Conservation (phyloP, 2,888 invertebrate genomes). For the Xylophagus ater region DNA sequence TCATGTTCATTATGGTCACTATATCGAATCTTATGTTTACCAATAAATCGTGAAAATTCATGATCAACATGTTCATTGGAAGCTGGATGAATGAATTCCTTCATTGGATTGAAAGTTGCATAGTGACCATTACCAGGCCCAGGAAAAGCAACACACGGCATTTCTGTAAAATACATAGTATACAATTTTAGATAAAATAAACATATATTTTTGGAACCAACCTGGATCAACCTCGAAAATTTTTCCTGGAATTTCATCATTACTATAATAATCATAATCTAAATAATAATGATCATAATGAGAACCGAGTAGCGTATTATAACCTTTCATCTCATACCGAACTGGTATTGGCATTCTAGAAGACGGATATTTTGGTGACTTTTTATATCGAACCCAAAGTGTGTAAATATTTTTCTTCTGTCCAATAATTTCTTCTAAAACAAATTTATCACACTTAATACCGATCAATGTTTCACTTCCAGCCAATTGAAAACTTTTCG, state of each 20-base stretch:
- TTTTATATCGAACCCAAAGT: slow-evolving; percentile 72
- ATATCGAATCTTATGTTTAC: slow-evolving; percentile 61
- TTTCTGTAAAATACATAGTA: slow-evolving; percentile 43
- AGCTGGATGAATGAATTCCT: slow-evolving; percentile 69
- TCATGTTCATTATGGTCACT: slow-evolving; percentile 51
- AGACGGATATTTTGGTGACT: slow-evolving; percentile 40
- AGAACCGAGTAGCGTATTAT: slow-evolving; percentile 81
- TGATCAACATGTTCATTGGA: slow-evolving; percentile 57
- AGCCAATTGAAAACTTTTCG: slow-evolving; percentile 56
- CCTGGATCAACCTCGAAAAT: slow-evolving; percentile 56
- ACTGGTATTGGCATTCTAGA: slow-evolving; percentile 54
- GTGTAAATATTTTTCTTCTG: slow-evolving; percentile 80
- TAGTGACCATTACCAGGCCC: slow-evolving; percentile 69
- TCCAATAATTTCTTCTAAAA: slow-evolving; percentile 53
- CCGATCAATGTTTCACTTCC: slow-evolving; percentile 63
- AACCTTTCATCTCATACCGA: slow-evolving; percentile 89
- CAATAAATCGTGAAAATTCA: slow-evolving; percentile 62
- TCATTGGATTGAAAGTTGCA: slow-evolving; percentile 87
- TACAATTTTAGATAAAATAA: too few species aligned
- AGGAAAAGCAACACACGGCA: slow-evolving; percentile 67
- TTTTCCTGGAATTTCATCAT: slow-evolving; percentile 54
- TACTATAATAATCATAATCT: slow-evolving; percentile 58
- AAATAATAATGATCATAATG: slow-evolving; percentile 93
- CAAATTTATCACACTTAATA: slow-evolving; percentile 66
- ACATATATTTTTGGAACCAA: slow-evolving; percentile 31